Evolutionary conservation across 2,888 invertebrate genomes (phyloP), one percentile per base, ranked within the genome.

Genomic region (Tetranychus piercei): DNA sequence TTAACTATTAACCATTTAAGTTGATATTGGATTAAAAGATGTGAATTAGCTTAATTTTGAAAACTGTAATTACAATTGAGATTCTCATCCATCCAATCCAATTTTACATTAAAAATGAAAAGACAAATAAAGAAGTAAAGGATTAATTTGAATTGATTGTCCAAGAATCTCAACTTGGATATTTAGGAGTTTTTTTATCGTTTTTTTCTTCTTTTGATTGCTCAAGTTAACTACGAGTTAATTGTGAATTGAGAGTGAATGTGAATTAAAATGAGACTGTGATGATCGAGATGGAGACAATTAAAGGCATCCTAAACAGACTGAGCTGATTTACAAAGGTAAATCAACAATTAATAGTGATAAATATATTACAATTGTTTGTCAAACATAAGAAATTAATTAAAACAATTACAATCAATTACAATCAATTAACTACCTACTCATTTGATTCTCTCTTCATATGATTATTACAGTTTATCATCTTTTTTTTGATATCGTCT

Each of bases 281-380:
- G 55, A 55, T 55, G 55, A 45, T 45, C 7, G 45, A 55, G 55
- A 55, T 9, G 15, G 55, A 55, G 55, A 55, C 55, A 55, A 55
- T 55, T 55, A 55, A 55, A 55, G 55, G 55, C 55, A 55, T 55
- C 55, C 55, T 55, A 55, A 55, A 55, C 55, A 55, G 55, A 55
- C 55, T 55, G 55, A 55, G 55, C 55, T 55, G 55, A 55, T 55
- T 55, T 55, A 15, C 9, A 15, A 55, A 55, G 15, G 15, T 15
- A 55, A 55, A 55, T 55, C 55, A 55, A 55, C 55, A 55, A 55
- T 55, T 55, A 55, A 55, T 55, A 15, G 55, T 55, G 55, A 55
- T 55, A 55, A 55, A 55, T 55, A 55, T 55, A 55, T 55, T 55
- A 55, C 55, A 55, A 55, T 55, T 55, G 55, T 55, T 55, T 15